Evolutionary conservation across 2,888 invertebrate genomes (phyloP).

Genomic region (Rhamnusium bicolor): DNA sequence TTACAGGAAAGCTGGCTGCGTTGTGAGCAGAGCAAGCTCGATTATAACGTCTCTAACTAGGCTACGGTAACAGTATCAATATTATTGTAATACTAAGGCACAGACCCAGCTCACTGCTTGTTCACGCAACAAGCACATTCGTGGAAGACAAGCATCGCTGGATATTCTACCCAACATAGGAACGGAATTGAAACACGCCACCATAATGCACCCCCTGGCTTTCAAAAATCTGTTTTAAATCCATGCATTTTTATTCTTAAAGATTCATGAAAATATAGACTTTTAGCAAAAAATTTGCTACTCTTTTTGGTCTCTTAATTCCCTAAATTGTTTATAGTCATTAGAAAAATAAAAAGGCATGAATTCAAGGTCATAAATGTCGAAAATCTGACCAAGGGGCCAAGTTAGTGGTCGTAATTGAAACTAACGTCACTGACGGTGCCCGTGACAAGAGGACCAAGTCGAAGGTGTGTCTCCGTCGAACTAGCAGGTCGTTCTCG

Average conservation of each 20-base stretch:
- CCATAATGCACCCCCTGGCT: constrained; percentile 41
- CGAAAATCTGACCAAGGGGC: constrained; percentile 30
- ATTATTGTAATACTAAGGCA: constrained; percentile 73
- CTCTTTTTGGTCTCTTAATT: constrained; percentile 7
- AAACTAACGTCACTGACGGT: constrained; percentile 56
- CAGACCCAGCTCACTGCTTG: constrained; percentile 72
- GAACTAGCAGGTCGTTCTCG: constrained; percentile 42
- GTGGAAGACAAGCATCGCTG: constrained; percentile 72
- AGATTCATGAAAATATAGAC: constrained; percentile 2
- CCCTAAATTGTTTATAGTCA: not conserved
- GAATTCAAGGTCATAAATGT: not conserved
- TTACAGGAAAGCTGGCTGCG: constrained; percentile 51
- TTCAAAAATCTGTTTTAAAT: not conserved
- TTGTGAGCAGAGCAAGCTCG: constrained; percentile 70
- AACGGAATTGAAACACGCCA: constrained; percentile 67
- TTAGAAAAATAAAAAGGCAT: not conserved
- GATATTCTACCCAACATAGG: constrained; percentile 71
- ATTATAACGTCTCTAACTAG: constrained; percentile 66
- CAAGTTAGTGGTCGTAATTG: constrained; percentile 60
- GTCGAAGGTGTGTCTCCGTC: constrained; percentile 55
- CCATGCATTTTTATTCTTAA: not conserved
- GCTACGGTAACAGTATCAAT: constrained; percentile 70
- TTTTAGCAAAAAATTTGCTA: constrained; percentile 1
- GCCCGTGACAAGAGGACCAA: constrained; percentile 40
- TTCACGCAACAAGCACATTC: constrained; percentile 67